Evolutionary conservation across 2,888 invertebrate genomes (phyloP).

Genomic region (Folsomia candida): DNA sequence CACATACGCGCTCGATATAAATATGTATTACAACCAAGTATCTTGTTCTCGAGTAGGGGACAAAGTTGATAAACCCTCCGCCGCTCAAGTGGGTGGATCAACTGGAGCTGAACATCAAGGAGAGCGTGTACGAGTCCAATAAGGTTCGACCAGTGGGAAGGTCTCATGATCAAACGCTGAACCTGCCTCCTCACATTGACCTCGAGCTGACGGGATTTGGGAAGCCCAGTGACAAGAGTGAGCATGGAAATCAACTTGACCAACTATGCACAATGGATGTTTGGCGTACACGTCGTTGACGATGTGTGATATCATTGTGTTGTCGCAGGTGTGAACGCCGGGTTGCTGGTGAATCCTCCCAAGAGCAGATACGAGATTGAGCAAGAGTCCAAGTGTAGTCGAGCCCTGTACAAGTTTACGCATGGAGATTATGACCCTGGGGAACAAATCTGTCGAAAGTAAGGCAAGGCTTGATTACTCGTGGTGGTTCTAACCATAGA

Average conservation of each 20-base stretch:
- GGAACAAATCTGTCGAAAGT: conserved; percentile 56
- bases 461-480: no score
- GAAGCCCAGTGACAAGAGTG: conserved; percentile 43
- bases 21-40: no score
- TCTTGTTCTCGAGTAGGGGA: no score
- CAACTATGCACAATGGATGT: no score
- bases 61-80: conserved; percentile 53
- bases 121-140: conserved; percentile 57
- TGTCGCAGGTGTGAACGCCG: conserved; percentile 31
- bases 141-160: conserved; percentile 57
- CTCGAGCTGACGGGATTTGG: conserved; percentile 56
- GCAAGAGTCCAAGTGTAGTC: conserved; percentile 54
- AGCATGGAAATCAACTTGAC: no score
- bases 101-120: conserved; percentile 56
- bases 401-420: conserved; percentile 57
- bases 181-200: conserved; percentile 56
- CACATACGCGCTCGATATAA: no score
- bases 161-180: conserved; percentile 55
- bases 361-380: conserved; percentile 54
- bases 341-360: conserved; percentile 54
- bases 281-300: neutral
- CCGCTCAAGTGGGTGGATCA: conserved; percentile 56
- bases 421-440: conserved; percentile 58
- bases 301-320: neutral
- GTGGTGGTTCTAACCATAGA: no score